Base-by-base conservation (phyloP, 1,140 invertebrate species). In the Melitaea cinxia region DNA sequence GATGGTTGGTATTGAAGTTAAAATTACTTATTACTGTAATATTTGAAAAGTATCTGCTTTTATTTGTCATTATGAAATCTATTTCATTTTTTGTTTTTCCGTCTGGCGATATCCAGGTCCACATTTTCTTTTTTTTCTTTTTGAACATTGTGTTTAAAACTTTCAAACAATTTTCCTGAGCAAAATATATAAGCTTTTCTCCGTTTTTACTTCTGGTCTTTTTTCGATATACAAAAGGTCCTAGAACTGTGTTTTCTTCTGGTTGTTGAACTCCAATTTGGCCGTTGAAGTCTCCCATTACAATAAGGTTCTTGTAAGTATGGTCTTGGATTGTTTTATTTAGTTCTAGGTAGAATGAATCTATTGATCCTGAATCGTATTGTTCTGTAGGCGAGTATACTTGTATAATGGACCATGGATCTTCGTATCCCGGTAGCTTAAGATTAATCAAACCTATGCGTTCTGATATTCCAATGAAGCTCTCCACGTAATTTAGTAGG, bases 371-470 rank as follows among this genome's bases (percentile, higher is more conserved):
- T 55, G 19, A 7, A 37, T 57, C 19, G 7, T 42, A 50, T 52
- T 63, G 28, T 62, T 65, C 65, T 37, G 59, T 60, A 14, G 58
- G 67, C 19, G 58, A 56, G 17, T 65, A 63, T 28, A 57, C 17
- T 62, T 68, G 62, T 54, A 72, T 6, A 9, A 72, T 57, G 15
- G 69, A 67, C 61, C 56, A 68, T 4, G 62, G 23, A 23, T 65
- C 19, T 49, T 60, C 55, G n/a, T 67, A 64, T 19, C 45, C 65
- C 7, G 62, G 68, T 49, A 74, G 39, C 47, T 62, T 75, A 5
- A 75, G 6, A 49, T 75, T 73, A 12, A 75, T 21, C 4, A 73
- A 14, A 10, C 67, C 70, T 30, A 75, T 75, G 23, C 67, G 45
- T 15, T 70, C 70, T 26, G 69, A 67, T 0, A 72, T 52, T 19